Percentiles rank a stretch among this genome's conserved stretches.
Conservation (phyloP, 2,797 vertebrate species). For the Neosalanx taihuensis region DNA sequence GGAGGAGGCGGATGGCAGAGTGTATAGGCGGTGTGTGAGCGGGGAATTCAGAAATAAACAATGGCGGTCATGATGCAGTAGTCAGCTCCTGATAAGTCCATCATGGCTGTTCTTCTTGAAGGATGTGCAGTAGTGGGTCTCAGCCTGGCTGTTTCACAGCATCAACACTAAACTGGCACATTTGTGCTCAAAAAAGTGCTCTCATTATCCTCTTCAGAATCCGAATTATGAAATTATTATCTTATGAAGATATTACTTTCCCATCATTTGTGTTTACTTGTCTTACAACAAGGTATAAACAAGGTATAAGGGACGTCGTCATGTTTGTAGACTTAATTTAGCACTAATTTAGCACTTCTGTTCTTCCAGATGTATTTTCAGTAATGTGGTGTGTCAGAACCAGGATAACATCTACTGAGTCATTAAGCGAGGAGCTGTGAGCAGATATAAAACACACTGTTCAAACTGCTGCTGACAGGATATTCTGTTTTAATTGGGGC, state of each 20-base stretch:
- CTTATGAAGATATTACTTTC: too few species aligned
- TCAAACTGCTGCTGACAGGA: constrained; percentile 38
- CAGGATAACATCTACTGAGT: constrained; percentile 18
- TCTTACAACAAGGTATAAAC: neutral
- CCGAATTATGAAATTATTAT: too few species aligned
- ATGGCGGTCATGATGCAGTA: constrained; percentile 42
- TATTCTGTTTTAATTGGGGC: constrained; percentile 45
- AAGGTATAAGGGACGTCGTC: neutral
- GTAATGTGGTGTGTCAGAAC: neutral
- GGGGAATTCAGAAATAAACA: constrained; percentile 38
- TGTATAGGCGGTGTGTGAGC: constrained; percentile 21
- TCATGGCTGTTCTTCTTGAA: constrained; percentile 20
- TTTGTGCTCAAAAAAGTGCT: too few species aligned
- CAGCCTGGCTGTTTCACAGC: too few species aligned
- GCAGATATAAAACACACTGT: constrained; percentile 21
- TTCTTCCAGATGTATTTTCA: too few species aligned
- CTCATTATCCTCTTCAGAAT: too few species aligned
- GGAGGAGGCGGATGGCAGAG: neutral
- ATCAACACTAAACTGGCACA: too few species aligned
- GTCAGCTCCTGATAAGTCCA: constrained; percentile 47
- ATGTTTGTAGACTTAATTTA: neutral
- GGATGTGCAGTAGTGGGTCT: neutral
- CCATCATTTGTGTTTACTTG: neutral
- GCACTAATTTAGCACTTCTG: too few species aligned
- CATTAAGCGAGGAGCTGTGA: constrained; percentile 27